Conservation (phyloP, 2,113 vertebrate genomes). For the Bubalus kerabau region DNA sequence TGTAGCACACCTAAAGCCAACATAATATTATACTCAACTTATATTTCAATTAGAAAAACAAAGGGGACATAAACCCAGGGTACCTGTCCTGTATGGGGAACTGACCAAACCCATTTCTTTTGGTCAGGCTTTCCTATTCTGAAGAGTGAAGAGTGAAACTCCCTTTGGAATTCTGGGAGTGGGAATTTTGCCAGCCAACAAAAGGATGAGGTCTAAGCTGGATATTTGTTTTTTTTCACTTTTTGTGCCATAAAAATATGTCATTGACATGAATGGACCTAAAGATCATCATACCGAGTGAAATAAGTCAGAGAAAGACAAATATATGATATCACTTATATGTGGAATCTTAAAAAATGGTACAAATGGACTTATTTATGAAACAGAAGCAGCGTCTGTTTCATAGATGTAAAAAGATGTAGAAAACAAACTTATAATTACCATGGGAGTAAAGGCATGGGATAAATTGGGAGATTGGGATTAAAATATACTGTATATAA, state of each 20-base stretch:
- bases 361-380: background rate
- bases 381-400: background rate
- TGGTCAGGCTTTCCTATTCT: background rate
- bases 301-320: background rate
- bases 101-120: background rate
- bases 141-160: background rate
- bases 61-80: background rate
- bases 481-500: background rate
- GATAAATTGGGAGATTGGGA: background rate
- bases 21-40: background rate
- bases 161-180: background rate
- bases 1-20: background rate
- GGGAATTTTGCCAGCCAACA: background rate
- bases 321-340: background rate
- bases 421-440: background rate
- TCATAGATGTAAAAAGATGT: background rate
- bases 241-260: background rate
- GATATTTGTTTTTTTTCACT: background rate
- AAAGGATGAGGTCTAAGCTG: background rate
- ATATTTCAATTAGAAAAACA: background rate
- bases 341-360: background rate
- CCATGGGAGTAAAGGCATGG: background rate
- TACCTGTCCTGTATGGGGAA: background rate
- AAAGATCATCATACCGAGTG: background rate
- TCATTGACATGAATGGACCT: background rate